Conservation (phyloP, 2,888 invertebrate species). For the Perdita meconis region DNA sequence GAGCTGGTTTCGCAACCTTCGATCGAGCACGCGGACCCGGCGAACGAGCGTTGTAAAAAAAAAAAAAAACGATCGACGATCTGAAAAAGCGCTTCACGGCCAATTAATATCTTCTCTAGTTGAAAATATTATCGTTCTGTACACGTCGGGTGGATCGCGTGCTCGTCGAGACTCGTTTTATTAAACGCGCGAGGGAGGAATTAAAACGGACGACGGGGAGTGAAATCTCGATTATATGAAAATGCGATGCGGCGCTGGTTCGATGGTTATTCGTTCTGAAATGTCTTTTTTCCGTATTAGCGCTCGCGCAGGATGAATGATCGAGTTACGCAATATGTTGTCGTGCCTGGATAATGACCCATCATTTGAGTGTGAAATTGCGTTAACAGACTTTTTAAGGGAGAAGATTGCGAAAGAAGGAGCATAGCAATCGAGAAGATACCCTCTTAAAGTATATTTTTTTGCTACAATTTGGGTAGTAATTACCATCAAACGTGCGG, state of each 20-base stretch:
- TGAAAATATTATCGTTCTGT: conserved; percentile 35
- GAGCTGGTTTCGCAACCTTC: not conserved
- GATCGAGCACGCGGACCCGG: too few relatives aligned
- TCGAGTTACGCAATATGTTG: not conserved
- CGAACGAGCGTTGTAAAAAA: not conserved
- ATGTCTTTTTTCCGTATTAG: not conserved
- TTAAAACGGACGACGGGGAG: conserved; percentile 39
- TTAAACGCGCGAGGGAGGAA: conserved; percentile 36
- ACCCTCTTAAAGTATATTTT: too few relatives aligned
- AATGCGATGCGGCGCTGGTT: not conserved
- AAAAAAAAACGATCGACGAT: not conserved
- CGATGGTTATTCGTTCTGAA: not conserved
- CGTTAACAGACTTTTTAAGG: too few relatives aligned
- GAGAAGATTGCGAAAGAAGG: too few relatives aligned
- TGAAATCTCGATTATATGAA: conserved; percentile 37
- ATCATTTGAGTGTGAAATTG: not conserved
- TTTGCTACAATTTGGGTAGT: too few relatives aligned
- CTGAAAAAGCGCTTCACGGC: not conserved
- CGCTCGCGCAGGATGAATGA: not conserved
- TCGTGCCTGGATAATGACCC: not conserved
- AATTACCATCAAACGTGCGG: too few relatives aligned
- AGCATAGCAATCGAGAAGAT: too few relatives aligned
- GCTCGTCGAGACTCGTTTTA: conserved; percentile 27
- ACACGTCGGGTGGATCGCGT: conserved; percentile 18
- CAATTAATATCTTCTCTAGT: conserved; percentile 39